Conservation (phyloP, 2,888 invertebrate genomes). For the Meiosimyza platycephala region DNA sequence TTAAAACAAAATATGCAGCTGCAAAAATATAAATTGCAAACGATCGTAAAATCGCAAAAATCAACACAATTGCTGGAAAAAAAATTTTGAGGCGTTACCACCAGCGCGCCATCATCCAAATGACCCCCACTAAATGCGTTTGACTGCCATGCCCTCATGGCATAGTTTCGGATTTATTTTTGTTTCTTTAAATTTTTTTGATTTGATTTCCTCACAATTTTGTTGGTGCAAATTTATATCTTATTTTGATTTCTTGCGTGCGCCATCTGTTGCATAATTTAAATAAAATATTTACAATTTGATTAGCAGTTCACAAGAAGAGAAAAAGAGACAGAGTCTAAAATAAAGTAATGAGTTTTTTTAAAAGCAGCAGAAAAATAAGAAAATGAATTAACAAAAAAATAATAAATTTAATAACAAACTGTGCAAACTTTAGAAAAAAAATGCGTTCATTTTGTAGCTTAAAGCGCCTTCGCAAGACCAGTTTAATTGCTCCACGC, state of each 20-base stretch:
- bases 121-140: too few relatives aligned
- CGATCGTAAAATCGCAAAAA: too few relatives aligned
- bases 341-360: not conserved
- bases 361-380: too few relatives aligned
- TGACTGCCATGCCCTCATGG: constrained; percentile 3
- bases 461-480: not conserved
- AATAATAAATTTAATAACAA: too few relatives aligned
- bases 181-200: not conserved
- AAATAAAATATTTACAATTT: constrained; percentile 5
- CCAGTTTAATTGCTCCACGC: not conserved
- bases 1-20: too few relatives aligned
- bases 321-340: not conserved
- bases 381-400: too few relatives aligned
- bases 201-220: constrained; percentile 13
- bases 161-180: constrained; percentile 1
- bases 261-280: constrained; percentile 7
- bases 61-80: too few relatives aligned
- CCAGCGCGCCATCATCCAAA: too few relatives aligned
- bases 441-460: too few relatives aligned
- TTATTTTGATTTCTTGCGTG: not conserved
- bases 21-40: too few relatives aligned
- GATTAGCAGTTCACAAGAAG: constrained; percentile 6
- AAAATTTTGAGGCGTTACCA: too few relatives aligned
- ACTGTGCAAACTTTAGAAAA: too few relatives aligned
- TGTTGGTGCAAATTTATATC: not conserved